phyloP scores from a whole-genome alignment of 2,888 invertebrate genomes.

The Scaptodrosophila latifasciaeformis region DNA sequence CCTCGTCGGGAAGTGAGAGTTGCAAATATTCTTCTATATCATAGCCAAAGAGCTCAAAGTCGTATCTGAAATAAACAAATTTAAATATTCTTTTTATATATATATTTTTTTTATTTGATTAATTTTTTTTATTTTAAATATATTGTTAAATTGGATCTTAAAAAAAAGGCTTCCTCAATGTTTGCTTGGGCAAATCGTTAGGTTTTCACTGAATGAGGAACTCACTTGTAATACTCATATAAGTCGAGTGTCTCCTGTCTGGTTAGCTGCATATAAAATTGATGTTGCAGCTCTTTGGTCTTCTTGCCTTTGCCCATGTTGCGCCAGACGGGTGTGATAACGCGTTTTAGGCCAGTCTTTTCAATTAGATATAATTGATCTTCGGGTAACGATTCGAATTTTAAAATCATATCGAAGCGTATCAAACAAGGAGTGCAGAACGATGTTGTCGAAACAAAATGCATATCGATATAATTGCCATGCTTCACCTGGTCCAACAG shows the following conservation, averaged over 20 bases:
- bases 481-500: slow-evolving; percentile 81
- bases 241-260: slow-evolving; percentile 84
- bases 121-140: neutral
- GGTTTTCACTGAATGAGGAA: neutral
- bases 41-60: slow-evolving; percentile 92
- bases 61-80: slow-evolving; percentile 79
- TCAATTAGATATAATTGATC: slow-evolving; percentile 89
- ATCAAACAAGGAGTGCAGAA: slow-evolving; percentile 92
- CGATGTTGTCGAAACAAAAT: slow-evolving; percentile 88
- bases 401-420: slow-evolving; percentile 86
- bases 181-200: too few relatives aligned
- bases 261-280: slow-evolving; percentile 85
- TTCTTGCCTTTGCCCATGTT: slow-evolving; percentile 86
- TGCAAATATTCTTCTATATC: slow-evolving; percentile 81
- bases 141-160: too few relatives aligned
- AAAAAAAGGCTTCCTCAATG: neutral
- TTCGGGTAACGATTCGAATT: slow-evolving; percentile 88
- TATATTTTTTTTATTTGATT: neutral
- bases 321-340: slow-evolving; percentile 88
- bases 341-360: slow-evolving; percentile 83
- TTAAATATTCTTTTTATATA: neutral
- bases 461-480: slow-evolving; percentile 83
- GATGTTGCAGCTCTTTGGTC: slow-evolving; percentile 83
- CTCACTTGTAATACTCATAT: slow-evolving; percentile 86
- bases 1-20: slow-evolving; percentile 70